Conservation (phyloP, 2,888 invertebrate genomes). For the Hydrotaea cyrtoneurina region DNA sequence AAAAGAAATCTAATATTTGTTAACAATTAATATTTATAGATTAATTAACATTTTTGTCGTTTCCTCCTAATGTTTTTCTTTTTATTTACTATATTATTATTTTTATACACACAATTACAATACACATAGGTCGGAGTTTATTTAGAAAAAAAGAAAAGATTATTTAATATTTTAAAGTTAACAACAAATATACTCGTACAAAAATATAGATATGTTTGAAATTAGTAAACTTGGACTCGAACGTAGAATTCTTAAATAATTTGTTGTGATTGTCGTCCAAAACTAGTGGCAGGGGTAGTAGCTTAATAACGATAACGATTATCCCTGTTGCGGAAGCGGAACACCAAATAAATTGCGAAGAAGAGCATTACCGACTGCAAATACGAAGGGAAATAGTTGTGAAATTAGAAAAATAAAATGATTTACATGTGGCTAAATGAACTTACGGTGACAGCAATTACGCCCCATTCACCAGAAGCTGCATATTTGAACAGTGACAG, state of each 20-base stretch:
- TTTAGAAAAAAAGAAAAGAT: not conserved
- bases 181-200: constrained; percentile 5
- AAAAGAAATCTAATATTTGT: too few relatives aligned
- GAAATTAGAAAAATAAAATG: too few relatives aligned
- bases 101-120: not conserved
- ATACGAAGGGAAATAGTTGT: too few relatives aligned
- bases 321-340: constrained; percentile 73
- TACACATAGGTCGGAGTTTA: not conserved
- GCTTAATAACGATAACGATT: constrained; percentile 60
- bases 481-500: constrained; percentile 67
- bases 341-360: constrained; percentile 72
- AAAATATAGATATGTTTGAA: not conserved
- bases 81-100: too few relatives aligned
- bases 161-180: not conserved
- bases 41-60: too few relatives aligned
- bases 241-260: not conserved
- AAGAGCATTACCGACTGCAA: constrained; percentile 72
- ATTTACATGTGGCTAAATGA: too few relatives aligned
- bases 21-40: too few relatives aligned
- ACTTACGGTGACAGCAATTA: constrained; percentile 71
- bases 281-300: not conserved
- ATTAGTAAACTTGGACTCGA: not conserved
- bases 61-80: too few relatives aligned
- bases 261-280: not conserved
- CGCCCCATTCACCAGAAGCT: constrained; percentile 70